phyloP scores from a whole-genome alignment of 2,888 invertebrate species.

The Sinopyrophorus schimmeli region DNA sequence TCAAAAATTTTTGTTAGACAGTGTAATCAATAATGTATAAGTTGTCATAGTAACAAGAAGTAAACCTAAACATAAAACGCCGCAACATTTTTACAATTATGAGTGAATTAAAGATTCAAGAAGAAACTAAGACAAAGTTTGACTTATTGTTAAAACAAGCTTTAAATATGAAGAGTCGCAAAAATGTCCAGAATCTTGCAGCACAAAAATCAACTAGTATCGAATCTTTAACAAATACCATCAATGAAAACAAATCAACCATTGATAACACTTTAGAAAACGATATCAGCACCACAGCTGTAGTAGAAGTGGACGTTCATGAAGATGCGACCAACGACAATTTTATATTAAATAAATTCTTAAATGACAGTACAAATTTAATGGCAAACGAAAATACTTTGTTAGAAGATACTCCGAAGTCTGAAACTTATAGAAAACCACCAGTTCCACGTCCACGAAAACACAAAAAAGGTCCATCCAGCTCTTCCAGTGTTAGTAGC shows the following conservation, averaged over 20 bases:
- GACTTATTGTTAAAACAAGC: constrained; percentile 45
- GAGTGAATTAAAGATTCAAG: too few relatives aligned
- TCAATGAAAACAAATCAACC: constrained; percentile 19
- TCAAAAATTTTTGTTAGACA: too few relatives aligned
- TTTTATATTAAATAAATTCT: constrained; percentile 44
- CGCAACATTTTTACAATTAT: too few relatives aligned
- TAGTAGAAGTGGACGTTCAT: constrained; percentile 28
- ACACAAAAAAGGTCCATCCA: constrained; percentile 25
- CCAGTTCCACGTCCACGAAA: constrained; percentile 45
- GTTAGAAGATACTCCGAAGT: background rate
- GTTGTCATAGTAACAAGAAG: too few relatives aligned
- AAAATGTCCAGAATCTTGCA: background rate
- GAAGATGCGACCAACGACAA: constrained; percentile 22
- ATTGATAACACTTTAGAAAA: constrained; percentile 7
- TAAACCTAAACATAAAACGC: too few relatives aligned
- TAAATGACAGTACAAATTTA: constrained; percentile 32
- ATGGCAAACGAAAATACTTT: constrained; percentile 2
- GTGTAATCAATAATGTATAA: too few relatives aligned
- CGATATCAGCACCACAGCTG: background rate
- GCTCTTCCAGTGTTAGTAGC: constrained; percentile 15
- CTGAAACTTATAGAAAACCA: constrained; percentile 27
- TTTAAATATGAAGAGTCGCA: constrained; percentile 31
- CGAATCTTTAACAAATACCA: constrained; percentile 11
- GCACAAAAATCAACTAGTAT: constrained; percentile 17
- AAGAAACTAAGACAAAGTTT: constrained; percentile 48